phyloP scores from a whole-genome alignment of 2,113 vertebrate genomes.

The Nycticorax nycticorax region DNA sequence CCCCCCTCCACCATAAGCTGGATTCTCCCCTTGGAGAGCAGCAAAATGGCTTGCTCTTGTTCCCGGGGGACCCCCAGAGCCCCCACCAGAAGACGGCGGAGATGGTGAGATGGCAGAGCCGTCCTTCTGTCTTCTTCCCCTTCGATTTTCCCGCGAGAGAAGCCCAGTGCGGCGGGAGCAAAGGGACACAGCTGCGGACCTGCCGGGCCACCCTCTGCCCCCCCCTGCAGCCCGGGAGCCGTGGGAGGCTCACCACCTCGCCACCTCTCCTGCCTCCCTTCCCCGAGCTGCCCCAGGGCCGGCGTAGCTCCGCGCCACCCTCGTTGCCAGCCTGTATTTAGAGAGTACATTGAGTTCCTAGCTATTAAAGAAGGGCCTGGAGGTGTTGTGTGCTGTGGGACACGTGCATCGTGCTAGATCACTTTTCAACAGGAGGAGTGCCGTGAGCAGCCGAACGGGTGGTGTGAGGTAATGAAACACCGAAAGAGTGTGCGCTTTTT shows the following conservation, averaged over 20 bases:
- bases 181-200: background rate
- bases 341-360: background rate
- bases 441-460: background rate
- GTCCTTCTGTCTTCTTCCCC: background rate
- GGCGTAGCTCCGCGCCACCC: background rate
- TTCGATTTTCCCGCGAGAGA: background rate
- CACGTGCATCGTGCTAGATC: background rate
- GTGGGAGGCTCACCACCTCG: background rate
- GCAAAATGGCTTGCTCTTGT: accelerated
- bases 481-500: background rate
- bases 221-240: background rate
- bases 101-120: background rate
- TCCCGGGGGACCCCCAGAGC: accelerated
- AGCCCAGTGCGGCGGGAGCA: accelerated
- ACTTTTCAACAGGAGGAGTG: background rate
- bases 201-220: accelerated
- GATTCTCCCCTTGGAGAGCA: background rate
- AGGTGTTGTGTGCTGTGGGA: background rate
- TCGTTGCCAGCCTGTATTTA: background rate
- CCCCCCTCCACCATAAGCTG: background rate
- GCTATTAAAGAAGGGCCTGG: background rate
- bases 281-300: background rate
- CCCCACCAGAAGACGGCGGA: background rate
- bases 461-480: background rate
- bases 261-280: background rate